These are phyloP conservation scores for Lytechinus pictus DNA, from an alignment of 35 echinoderm and acorn worm species.

Conservation along the genomic window DNA sequence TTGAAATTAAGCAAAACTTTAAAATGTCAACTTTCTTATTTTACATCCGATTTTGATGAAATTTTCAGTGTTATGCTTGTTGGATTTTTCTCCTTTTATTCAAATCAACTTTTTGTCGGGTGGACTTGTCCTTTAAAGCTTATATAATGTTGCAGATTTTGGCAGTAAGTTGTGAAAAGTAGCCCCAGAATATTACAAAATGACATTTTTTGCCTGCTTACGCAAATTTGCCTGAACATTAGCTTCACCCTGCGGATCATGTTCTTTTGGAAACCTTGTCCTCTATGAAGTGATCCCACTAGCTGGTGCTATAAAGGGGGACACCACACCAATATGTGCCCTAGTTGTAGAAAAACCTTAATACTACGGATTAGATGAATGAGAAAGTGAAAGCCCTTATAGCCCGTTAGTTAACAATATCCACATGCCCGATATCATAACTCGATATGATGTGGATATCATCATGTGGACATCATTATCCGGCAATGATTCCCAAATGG, in stretches of 20 bases:
- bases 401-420: background rate
- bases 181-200: too few relatives aligned
- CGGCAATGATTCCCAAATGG: background rate
- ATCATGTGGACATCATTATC: background rate
- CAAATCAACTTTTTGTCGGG: too few relatives aligned
- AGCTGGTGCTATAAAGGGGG: background rate
- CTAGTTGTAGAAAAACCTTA: background rate
- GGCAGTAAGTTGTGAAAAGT: too few relatives aligned
- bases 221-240: background rate
- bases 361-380: background rate
- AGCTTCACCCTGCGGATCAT: background rate
- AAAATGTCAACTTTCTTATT: too few relatives aligned
- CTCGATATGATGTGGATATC: background rate
- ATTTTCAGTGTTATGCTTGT: too few relatives aligned
- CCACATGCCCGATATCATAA: background rate
- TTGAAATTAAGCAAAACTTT: too few relatives aligned
- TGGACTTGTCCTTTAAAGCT: too few relatives aligned
- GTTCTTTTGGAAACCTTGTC: background rate
- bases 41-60: too few relatives aligned
- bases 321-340: background rate
- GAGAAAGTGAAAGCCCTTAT: conserved; percentile 3
- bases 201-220: too few relatives aligned
- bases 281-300: background rate
- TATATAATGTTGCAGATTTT: too few relatives aligned
- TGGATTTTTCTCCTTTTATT: too few relatives aligned